phyloP scores from a whole-genome alignment of 2,113 vertebrate species.

The Stigmatopora nigra region DNA sequence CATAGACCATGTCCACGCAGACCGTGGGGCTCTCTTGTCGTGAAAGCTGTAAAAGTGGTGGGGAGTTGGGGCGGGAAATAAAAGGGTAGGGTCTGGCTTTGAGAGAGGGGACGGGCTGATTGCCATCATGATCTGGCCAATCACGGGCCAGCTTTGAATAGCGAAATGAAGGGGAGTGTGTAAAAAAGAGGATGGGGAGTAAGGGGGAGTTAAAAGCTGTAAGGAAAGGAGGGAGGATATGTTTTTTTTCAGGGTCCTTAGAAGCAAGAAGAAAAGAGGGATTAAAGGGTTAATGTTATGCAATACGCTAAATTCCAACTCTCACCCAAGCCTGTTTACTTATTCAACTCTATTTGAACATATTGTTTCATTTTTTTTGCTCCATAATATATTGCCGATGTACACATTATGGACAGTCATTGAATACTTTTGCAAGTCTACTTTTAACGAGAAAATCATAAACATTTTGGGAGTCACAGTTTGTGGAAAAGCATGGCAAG shows the following conservation, averaged over 20 bases:
- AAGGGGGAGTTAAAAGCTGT: slow-evolving; percentile 44
- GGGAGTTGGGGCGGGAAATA: slow-evolving; percentile 29
- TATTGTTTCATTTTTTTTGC: background rate
- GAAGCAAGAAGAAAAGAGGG: slow-evolving; percentile 66
- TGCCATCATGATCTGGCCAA: slow-evolving; percentile 66
- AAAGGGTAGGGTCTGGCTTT: slow-evolving; percentile 46
- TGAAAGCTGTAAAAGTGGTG: slow-evolving; percentile 37
- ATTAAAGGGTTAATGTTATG: slow-evolving; percentile 77
- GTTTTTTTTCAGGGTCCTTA: slow-evolving; percentile 58
- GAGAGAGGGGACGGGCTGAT: slow-evolving; percentile 65
- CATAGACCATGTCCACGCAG: slow-evolving; percentile 34
- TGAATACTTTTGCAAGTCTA: too few relatives aligned
- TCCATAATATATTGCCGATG: background rate
- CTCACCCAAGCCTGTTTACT: slow-evolving; percentile 38
- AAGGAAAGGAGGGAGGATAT: slow-evolving; percentile 53
- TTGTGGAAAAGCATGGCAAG: background rate
- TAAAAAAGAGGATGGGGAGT: slow-evolving; percentile 25
- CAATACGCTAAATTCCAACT: slow-evolving; percentile 66
- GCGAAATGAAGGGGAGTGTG: slow-evolving; percentile 54
- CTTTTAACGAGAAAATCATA: background rate
- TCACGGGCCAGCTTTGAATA: slow-evolving; percentile 48
- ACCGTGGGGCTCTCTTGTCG: slow-evolving; percentile 33
- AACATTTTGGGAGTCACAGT: background rate
- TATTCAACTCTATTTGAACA: background rate
- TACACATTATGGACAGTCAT: background rate